Conservation (phyloP, 1,140 invertebrate species). For the Panagrolaimus sp. region DNA sequence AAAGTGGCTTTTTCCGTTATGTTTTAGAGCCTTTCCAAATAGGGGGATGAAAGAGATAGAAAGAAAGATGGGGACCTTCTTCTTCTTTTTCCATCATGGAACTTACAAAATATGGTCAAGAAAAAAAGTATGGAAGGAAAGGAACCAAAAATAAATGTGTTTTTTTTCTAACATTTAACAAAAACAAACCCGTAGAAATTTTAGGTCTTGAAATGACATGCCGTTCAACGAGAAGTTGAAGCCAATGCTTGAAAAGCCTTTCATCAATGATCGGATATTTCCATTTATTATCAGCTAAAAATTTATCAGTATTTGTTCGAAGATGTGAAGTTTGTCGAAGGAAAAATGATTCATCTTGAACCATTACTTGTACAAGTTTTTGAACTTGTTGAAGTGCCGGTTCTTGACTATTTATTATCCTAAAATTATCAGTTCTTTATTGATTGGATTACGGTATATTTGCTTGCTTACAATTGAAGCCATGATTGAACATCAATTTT, state of each 20-base stretch:
- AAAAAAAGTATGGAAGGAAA: too few relatives aligned
- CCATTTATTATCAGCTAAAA: constrained; percentile 35
- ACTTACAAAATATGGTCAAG: too few relatives aligned
- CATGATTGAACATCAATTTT: constrained; percentile 32
- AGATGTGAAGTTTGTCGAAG: constrained; percentile 36
- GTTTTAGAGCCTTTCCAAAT: too few relatives aligned
- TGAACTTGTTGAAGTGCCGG: constrained; percentile 43
- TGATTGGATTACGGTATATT: not conserved
- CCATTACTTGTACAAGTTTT: constrained; percentile 48
- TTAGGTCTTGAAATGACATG: constrained; percentile 30
- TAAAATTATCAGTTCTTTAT: constrained; percentile 17
- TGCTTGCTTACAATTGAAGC: constrained; percentile 44
- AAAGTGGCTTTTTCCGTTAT: too few relatives aligned
- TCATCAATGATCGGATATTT: constrained; percentile 45
- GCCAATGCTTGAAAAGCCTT: constrained; percentile 38
- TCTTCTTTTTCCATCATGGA: too few relatives aligned
- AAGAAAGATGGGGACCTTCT: too few relatives aligned
- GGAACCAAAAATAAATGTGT: too few relatives aligned
- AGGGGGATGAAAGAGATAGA: too few relatives aligned
- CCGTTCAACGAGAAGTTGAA: constrained; percentile 38
- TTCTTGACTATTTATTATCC: constrained; percentile 34
- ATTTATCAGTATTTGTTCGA: constrained; percentile 47
- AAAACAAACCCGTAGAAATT: constrained; percentile 9
- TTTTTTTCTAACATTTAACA: not conserved
- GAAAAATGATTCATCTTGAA: constrained; percentile 44